These are phyloP conservation scores for Circaetus gallicus DNA, from an alignment of 2,113 vertebrate genomes.

Conservation along the genomic window DNA sequence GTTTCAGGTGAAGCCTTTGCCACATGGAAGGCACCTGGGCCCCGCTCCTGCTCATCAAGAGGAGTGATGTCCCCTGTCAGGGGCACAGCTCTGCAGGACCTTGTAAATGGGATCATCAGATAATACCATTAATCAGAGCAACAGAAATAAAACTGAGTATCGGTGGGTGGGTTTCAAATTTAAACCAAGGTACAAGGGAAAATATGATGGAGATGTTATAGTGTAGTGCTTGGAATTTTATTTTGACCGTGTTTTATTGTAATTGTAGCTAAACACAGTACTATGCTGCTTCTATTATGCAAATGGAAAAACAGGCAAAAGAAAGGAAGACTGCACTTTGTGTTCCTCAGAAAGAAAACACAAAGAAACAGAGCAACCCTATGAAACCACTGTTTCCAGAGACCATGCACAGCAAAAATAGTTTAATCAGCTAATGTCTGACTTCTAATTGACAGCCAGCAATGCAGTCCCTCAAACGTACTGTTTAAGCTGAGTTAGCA, in stretches of 20 bases:
- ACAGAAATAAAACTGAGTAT: not conserved
- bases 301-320: not conserved
- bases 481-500: not conserved
- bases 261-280: not conserved
- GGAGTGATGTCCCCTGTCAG: not conserved
- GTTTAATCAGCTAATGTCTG: not conserved
- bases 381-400: not conserved
- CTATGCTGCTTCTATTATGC: not conserved
- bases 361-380: not conserved
- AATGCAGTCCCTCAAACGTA: not conserved
- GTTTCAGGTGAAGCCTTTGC: not conserved
- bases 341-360: not conserved
- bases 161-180: not conserved
- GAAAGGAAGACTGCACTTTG: not conserved
- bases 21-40: rapidly evolving
- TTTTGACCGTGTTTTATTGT: not conserved
- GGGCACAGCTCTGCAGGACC: not conserved
- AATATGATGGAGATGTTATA: not conserved
- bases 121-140: not conserved
- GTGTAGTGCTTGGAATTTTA: not conserved
- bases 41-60: not conserved
- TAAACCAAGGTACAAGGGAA: not conserved
- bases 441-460: not conserved
- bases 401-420: not conserved
- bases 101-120: rapidly evolving